These are phyloP conservation scores for Ptilonorhynchus violaceus DNA, from an alignment of 2,113 vertebrate genomes.

Conservation along the genomic window DNA sequence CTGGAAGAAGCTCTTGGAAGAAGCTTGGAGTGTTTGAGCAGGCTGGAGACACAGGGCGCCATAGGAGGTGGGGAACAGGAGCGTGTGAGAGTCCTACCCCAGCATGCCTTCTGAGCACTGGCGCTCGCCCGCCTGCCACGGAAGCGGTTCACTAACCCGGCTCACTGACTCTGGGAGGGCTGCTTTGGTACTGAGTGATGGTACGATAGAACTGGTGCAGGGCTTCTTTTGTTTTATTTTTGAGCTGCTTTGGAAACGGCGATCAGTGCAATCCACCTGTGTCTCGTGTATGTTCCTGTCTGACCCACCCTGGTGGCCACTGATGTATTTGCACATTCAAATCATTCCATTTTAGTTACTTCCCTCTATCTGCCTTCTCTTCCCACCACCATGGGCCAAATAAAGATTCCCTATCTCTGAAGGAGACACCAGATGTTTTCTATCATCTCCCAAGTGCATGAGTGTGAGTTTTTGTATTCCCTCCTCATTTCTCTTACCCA, in stretches of 20 bases:
- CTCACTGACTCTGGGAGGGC: constrained; percentile 48
- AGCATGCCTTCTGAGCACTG: constrained; percentile 81
- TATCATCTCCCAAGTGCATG: constrained; percentile 66
- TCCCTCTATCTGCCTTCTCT: not conserved
- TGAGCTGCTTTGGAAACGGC: constrained; percentile 26
- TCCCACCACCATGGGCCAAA: constrained; percentile 60
- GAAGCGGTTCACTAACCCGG: constrained; percentile 72
- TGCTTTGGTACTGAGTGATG: constrained; percentile 44
- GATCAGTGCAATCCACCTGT: constrained; percentile 38
- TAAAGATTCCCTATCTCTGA: constrained; percentile 74
- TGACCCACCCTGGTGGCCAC: constrained; percentile 26
- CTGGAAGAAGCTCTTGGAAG: constrained; percentile 89
- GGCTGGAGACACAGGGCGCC: constrained; percentile 75
- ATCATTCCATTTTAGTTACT: constrained; percentile 67
- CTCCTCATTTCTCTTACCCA: not conserved
- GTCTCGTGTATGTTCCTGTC: constrained; percentile 17
- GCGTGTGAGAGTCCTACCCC: constrained; percentile 80
- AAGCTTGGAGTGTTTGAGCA: constrained; percentile 75
- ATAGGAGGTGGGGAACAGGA: constrained; percentile 94
- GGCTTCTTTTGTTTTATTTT: not conserved
- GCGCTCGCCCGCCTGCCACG: constrained; percentile 60
- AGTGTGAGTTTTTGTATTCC: constrained; percentile 66
- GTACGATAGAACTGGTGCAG: constrained; percentile 47
- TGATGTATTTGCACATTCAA: constrained; percentile 63
- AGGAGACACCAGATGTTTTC: constrained; percentile 53